These are phyloP conservation scores for Macrocentrus cingulum DNA, from an alignment of 1,140 invertebrate genomes.

Conservation along the genomic window DNA sequence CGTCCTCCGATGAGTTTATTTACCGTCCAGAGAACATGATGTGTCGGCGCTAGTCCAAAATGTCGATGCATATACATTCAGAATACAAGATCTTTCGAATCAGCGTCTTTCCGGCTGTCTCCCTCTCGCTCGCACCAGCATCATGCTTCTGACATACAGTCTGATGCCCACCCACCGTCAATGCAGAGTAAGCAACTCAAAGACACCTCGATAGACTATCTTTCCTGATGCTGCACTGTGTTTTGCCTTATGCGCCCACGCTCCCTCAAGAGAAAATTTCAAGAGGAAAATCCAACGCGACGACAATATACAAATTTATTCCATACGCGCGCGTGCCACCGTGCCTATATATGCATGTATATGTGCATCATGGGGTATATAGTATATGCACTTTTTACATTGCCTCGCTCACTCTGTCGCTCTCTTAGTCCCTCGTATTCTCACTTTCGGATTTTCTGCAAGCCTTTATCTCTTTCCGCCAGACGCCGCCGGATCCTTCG, in stretches of 20 bases:
- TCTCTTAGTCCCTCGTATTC: constrained; percentile 17
- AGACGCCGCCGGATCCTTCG: constrained; percentile 14
- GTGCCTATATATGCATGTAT: constrained; percentile 19
- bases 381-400: neutral
- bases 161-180: constrained; percentile 28
- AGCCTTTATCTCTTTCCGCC: constrained; percentile 31
- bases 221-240: constrained; percentile 15
- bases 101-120: constrained; percentile 21
- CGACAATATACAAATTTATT: constrained; percentile 36
- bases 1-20: neutral
- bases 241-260: constrained; percentile 2
- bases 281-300: constrained; percentile 32
- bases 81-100: constrained; percentile 18
- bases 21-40: neutral
- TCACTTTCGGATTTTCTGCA: constrained; percentile 29
- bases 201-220: constrained; percentile 30
- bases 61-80: neutral
- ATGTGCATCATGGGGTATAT: neutral
- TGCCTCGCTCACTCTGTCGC: constrained; percentile 11
- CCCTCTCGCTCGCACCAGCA: constrained; percentile 5
- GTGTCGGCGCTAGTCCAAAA: neutral
- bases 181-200: constrained; percentile 33
- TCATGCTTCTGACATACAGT: no score
- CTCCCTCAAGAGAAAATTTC: constrained; percentile 22
- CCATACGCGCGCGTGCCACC: constrained; percentile 32